A percentile compares a stretch with the other conserved stretches of the same genome.
Evolutionary conservation across 2,113 vertebrate species (phyloP).

Genomic region (Catharus minimus): DNA sequence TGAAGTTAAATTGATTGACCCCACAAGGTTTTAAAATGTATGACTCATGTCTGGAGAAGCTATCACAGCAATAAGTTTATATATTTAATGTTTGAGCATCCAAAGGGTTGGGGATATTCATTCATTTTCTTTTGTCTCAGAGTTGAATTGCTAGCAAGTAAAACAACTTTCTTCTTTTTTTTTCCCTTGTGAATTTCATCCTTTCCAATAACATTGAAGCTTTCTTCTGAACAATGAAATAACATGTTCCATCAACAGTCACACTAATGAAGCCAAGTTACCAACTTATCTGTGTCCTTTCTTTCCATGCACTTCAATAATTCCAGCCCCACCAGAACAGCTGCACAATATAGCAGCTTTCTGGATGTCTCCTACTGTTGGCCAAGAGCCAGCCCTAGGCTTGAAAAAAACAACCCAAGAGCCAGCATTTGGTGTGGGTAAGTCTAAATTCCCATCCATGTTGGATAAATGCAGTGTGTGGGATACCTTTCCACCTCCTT

Average conservation of each 20-base stretch:
- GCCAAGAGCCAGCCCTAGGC: background rate
- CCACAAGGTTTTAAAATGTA: conserved; percentile 41
- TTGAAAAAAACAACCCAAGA: background rate
- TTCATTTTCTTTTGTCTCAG: conserved; percentile 38
- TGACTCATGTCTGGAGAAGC: conserved; percentile 62
- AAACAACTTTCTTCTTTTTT: background rate
- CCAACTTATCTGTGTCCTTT: background rate
- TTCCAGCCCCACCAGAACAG: background rate
- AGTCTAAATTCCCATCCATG: background rate
- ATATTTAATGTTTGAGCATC: conserved; percentile 6
- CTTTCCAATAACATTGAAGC: background rate
- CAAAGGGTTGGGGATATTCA: conserved; percentile 5
- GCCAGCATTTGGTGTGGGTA: background rate
- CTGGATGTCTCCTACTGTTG: background rate
- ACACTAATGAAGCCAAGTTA: background rate
- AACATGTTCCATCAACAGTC: conserved; percentile 39
- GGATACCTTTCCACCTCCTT: background rate
- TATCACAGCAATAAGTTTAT: conserved; percentile 20
- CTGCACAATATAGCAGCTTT: background rate
- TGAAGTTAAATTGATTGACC: conserved; percentile 31
- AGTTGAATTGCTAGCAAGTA: conserved; percentile 15
- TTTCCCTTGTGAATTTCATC: background rate
- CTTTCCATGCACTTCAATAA: background rate
- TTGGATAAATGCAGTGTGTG: background rate
- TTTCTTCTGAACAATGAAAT: conserved; percentile 23